These are phyloP conservation scores for Chrysopilus asiliformis DNA, from an alignment of 2,888 invertebrate species.

Conservation along the genomic window DNA sequence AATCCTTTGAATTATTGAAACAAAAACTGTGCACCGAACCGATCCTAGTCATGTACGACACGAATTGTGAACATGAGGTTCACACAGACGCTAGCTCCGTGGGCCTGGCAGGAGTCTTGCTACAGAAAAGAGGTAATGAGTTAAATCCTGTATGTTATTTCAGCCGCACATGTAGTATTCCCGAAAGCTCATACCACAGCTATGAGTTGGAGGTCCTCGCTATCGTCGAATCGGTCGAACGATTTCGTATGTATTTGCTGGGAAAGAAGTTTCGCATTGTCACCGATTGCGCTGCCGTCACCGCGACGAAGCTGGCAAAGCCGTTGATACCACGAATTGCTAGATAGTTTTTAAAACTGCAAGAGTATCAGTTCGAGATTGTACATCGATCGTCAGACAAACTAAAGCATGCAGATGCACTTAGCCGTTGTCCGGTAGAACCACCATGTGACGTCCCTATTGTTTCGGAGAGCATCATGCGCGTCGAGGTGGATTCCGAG, in stretches of 20 bases:
- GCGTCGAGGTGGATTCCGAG: too few relatives aligned
- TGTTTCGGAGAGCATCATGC: constrained; percentile 8
- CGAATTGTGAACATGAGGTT: constrained; percentile 18
- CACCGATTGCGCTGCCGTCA: constrained; percentile 4
- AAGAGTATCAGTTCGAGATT: constrained; percentile 15
- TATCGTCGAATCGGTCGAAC: constrained; percentile 10
- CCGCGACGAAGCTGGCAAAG: neutral
- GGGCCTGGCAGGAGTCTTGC: constrained; percentile 1
- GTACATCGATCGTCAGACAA: constrained; percentile 15
- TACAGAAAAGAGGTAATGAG: constrained; percentile 19
- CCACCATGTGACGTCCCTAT: neutral
- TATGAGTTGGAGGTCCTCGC: constrained; percentile 6
- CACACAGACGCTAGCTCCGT: too few relatives aligned
- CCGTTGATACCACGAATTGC: constrained; percentile 14
- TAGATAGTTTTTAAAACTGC: constrained; percentile 15
- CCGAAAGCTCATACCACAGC: constrained; percentile 10
- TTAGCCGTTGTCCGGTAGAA: constrained; percentile 21
- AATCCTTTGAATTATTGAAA: constrained; percentile 19
- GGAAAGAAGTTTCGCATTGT: constrained; percentile 13
- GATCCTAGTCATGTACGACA: constrained; percentile 19
- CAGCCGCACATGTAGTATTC: constrained; percentile 4
- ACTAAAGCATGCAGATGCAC: constrained; percentile 25
- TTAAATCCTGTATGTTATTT: constrained; percentile 15
- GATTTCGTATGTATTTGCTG: constrained; percentile 16
- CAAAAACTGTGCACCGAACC: constrained; percentile 15